Percentiles rank a stretch among this genome's conserved stretches.
These are phyloP conservation scores for Desoria tigrina DNA, from an alignment of 2,888 invertebrate species.

Conservation along the genomic window DNA sequence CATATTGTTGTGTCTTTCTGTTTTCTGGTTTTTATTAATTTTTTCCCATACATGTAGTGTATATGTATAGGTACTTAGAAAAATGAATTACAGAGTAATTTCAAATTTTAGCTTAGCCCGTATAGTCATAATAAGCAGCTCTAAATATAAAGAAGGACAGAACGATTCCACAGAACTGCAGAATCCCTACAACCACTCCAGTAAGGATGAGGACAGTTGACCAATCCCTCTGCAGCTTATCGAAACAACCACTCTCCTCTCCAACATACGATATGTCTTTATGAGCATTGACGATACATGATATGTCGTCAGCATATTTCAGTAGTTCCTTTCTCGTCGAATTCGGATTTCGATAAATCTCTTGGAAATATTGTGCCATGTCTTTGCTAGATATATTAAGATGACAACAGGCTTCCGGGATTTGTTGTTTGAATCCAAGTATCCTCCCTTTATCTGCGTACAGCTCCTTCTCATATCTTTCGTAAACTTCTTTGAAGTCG, in stretches of 20 bases:
- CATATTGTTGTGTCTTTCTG: too few species aligned
- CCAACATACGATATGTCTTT: constrained; percentile 14
- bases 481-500: constrained; percentile 1
- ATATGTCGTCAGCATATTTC: constrained; percentile 6
- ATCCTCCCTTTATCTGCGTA: neutral
- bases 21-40: too few species aligned
- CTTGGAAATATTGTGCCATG: neutral
- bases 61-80: too few species aligned
- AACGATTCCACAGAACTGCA: constrained; percentile 20
- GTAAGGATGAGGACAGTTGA: neutral
- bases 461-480: neutral
- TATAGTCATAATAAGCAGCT: constrained; percentile 14
- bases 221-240: constrained; percentile 10
- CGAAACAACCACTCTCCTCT: constrained; percentile 20
- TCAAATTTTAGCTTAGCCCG: too few species aligned
- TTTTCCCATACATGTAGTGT: too few species aligned
- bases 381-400: constrained; percentile 1
- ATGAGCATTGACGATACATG: neutral
- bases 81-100: too few species aligned
- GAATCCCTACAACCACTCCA: constrained; percentile 17
- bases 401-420: constrained; percentile 16
- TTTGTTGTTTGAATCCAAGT: neutral
- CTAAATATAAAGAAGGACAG: constrained; percentile 24
- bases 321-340: neutral
- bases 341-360: too few species aligned